phyloP scores from a whole-genome alignment of 2,113 vertebrate species.

The Eretmochelys imbricata region DNA sequence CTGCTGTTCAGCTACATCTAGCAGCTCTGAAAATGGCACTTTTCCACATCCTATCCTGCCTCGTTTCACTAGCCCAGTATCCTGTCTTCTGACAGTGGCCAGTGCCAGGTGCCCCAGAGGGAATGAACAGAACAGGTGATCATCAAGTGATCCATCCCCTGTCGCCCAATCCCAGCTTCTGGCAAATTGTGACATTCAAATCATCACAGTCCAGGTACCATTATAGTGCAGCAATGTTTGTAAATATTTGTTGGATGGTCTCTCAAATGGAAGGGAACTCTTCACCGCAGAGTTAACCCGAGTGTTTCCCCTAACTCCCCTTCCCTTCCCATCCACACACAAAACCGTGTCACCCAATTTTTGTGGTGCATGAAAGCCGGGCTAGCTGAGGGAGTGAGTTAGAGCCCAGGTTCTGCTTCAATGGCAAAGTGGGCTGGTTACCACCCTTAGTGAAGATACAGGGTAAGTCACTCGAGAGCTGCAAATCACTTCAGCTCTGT shows the following conservation, averaged over 20 bases:
- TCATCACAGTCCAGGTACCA: too few relatives aligned
- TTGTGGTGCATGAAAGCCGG: not conserved
- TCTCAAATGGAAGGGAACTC: too few relatives aligned
- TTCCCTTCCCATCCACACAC: not conserved
- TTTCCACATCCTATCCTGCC: not conserved
- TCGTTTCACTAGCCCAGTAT: not conserved
- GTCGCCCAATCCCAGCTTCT: too few relatives aligned
- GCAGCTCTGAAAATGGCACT: not conserved
- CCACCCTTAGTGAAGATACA: not conserved
- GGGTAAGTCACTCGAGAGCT: not conserved
- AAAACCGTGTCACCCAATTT: rapidly evolving
- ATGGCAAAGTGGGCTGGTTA: not conserved
- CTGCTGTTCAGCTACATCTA: not conserved
- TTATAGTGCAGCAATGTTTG: too few relatives aligned
- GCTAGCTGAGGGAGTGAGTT: not conserved
- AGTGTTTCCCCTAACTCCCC: not conserved
- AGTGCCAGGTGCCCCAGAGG: too few relatives aligned
- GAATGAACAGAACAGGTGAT: too few relatives aligned
- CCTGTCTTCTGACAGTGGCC: too few relatives aligned
- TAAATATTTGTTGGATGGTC: too few relatives aligned
- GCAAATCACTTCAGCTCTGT: not conserved
- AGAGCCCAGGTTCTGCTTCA: not conserved
- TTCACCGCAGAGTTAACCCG: not conserved
- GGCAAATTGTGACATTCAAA: too few relatives aligned
- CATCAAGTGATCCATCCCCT: too few relatives aligned